Conservation (phyloP, 2,113 vertebrate species). For the Capreolus pygargus region DNA sequence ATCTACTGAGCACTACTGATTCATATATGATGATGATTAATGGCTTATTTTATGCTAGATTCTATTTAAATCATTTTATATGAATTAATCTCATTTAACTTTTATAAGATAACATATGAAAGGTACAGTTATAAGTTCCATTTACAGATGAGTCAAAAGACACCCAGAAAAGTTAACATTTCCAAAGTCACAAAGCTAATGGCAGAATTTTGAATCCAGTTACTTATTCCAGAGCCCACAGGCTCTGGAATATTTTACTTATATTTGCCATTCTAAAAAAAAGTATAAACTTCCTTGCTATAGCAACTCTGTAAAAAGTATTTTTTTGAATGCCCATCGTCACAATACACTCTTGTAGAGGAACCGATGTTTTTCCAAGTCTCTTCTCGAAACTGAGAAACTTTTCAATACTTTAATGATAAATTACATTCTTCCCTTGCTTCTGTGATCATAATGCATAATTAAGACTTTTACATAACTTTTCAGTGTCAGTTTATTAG, state of each 20-base stretch:
- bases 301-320: no score
- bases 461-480: neutral
- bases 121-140: neutral
- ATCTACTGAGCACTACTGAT: neutral
- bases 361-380: neutral
- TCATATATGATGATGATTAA: neutral
- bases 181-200: neutral
- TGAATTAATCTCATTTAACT: neutral
- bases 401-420: neutral
- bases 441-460: neutral
- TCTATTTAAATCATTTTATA: neutral
- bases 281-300: neutral
- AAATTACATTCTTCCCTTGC: neutral
- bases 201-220: neutral
- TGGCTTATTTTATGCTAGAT: neutral
- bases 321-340: neutral
- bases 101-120: neutral
- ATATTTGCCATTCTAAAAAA: neutral
- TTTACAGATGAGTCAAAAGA: neutral
- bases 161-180: neutral
- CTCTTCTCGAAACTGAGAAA: neutral
- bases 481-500: neutral
- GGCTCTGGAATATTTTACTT: neutral
- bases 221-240: neutral
- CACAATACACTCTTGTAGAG: neutral